phyloP scores from a whole-genome alignment of 2,888 invertebrate species.

The Phengaris alcon region DNA sequence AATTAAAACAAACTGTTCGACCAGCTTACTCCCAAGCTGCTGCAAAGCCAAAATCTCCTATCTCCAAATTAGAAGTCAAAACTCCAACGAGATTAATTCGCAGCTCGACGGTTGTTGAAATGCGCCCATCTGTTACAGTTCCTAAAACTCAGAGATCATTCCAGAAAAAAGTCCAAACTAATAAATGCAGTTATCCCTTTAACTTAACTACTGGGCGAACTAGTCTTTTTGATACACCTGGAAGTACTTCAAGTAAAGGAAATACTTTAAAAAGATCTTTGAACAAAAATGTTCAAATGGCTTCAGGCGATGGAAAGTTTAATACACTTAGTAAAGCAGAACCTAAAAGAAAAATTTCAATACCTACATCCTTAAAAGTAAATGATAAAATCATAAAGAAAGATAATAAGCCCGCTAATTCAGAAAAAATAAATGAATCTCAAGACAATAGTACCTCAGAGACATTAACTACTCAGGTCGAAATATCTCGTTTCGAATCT shows the following conservation, averaged over 20 bases:
- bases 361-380: conserved; percentile 60
- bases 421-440: conserved; percentile 57
- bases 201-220: conserved; percentile 73
- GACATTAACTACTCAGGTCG: conserved; percentile 72
- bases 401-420: neutral
- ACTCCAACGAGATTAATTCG: conserved; percentile 53
- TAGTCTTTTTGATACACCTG: conserved; percentile 62
- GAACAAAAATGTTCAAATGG: conserved; percentile 52
- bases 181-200: conserved; percentile 74
- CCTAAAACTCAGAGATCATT: conserved; percentile 52
- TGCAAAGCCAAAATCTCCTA: conserved; percentile 66
- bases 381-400: conserved; percentile 57
- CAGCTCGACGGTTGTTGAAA: conserved; percentile 73
- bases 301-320: conserved; percentile 58
- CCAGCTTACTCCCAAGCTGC: conserved; percentile 76
- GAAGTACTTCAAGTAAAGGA: conserved; percentile 46
- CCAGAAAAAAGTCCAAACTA: conserved; percentile 59
- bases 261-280: conserved; percentile 43
- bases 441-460: conserved; percentile 78
- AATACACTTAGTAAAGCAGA: conserved; percentile 50
- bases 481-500: conserved; percentile 71
- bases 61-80: conserved; percentile 60
- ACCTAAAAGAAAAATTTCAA: conserved; percentile 53
- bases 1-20: conserved; percentile 50
- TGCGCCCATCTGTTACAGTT: conserved; percentile 49